phyloP scores from a whole-genome alignment of 2,888 invertebrate genomes.

The Chesias legatella region DNA sequence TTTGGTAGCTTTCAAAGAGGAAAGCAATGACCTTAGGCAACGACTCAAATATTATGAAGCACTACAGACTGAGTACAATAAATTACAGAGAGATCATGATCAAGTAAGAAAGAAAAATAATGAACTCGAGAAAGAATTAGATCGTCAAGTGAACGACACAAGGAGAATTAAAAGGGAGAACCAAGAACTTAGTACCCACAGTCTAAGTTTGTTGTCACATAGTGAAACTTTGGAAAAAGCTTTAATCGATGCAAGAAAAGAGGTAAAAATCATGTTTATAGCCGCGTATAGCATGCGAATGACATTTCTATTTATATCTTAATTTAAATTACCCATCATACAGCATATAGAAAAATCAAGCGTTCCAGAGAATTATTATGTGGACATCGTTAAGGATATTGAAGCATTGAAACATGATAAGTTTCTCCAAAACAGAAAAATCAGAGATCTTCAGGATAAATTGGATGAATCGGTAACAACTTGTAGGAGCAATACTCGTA shows the following conservation, averaged over 20 bases:
- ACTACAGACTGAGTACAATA: constrained; percentile 44
- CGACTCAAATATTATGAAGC: constrained; percentile 46
- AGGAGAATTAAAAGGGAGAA: constrained; percentile 47
- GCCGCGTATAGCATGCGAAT: too few species aligned
- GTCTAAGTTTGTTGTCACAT: constrained; percentile 42
- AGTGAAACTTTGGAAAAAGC: constrained; percentile 55
- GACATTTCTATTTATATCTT: too few species aligned
- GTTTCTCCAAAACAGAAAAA: constrained; percentile 42
- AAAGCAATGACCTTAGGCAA: constrained; percentile 44
- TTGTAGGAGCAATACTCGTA: too few species aligned
- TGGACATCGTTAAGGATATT: constrained; percentile 48
- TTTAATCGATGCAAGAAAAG: constrained; percentile 47
- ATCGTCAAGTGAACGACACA: constrained; percentile 35
- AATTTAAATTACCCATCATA: constrained; percentile 13
- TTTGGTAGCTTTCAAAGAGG: constrained; percentile 42
- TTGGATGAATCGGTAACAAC: constrained; percentile 62
- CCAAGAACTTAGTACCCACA: constrained; percentile 41
- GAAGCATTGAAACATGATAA: constrained; percentile 57
- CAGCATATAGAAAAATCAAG: constrained; percentile 35
- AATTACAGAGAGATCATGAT: constrained; percentile 40
- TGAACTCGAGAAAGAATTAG: constrained; percentile 43
- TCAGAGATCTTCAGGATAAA: constrained; percentile 50
- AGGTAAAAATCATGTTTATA: constrained; percentile 47
- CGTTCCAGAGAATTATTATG: constrained; percentile 27
- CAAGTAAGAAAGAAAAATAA: constrained; percentile 47